Conservation (phyloP, 2,888 invertebrate species). For the Plebejus argus region DNA sequence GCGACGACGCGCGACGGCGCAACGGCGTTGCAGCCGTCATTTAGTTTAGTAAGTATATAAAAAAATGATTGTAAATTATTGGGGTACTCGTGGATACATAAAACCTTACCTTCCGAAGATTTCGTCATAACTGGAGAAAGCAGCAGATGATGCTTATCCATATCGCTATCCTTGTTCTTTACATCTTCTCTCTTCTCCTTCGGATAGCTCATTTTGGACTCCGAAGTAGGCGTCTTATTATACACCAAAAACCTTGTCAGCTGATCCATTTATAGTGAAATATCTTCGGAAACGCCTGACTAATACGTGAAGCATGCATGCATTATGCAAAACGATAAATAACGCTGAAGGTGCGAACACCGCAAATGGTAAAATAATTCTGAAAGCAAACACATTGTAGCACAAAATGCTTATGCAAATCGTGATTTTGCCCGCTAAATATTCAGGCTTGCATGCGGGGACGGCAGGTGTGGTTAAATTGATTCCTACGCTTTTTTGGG, state of each 20-base stretch:
- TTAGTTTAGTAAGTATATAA: too few species aligned
- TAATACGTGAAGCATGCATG: slow-evolving; percentile 8
- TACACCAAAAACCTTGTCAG: slow-evolving; percentile 67
- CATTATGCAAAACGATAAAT: slow-evolving; percentile 33
- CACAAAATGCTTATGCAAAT: slow-evolving; percentile 62
- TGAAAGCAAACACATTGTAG: slow-evolving; percentile 45
- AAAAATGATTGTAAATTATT: too few species aligned
- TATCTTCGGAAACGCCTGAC: too few species aligned
- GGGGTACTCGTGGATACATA: background rate
- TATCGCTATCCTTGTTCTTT: slow-evolving; percentile 50
- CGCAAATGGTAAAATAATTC: slow-evolving; percentile 50
- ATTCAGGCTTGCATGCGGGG: slow-evolving; percentile 42
- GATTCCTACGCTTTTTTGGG: slow-evolving; percentile 35
- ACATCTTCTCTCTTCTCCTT: slow-evolving; percentile 57
- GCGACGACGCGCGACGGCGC: too few species aligned
- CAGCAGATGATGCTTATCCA: slow-evolving; percentile 62
- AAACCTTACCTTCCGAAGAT: slow-evolving; percentile 60
- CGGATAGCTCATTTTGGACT: slow-evolving; percentile 63
- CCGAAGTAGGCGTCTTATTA: slow-evolving; percentile 65
- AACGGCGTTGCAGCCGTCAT: too few species aligned
- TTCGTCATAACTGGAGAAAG: slow-evolving; percentile 63
- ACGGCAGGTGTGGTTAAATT: slow-evolving; percentile 41
- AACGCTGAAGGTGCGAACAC: slow-evolving; percentile 44
- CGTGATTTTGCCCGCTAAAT: slow-evolving; percentile 49
- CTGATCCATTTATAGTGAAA: slow-evolving; percentile 54